These are phyloP conservation scores for Melanostigma gelatinosum DNA, from an alignment of 2,113 vertebrate species.

Conservation along the genomic window DNA sequence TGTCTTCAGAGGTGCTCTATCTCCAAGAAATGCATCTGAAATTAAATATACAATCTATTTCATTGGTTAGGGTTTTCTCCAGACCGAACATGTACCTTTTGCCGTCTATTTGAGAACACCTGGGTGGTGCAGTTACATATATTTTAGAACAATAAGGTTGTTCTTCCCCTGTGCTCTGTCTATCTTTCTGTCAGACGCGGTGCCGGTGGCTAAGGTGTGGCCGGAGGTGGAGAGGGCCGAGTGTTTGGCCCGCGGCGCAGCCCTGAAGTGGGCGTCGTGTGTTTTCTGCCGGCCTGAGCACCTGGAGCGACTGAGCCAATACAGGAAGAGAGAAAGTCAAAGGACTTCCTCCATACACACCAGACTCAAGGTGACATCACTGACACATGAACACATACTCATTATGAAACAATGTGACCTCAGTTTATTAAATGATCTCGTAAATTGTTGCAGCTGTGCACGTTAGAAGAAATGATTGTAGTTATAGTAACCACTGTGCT, in stretches of 20 bases:
- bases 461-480: neutral
- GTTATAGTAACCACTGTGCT: neutral
- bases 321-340: slow-evolving; percentile 91
- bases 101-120: neutral
- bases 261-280: slow-evolving; percentile 96
- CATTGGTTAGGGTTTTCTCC: too few relatives aligned
- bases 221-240: slow-evolving; percentile 89
- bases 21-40: too few relatives aligned
- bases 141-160: neutral
- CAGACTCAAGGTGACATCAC: slow-evolving; percentile 89
- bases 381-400: neutral
- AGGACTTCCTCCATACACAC: slow-evolving; percentile 92
- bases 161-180: neutral
- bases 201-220: slow-evolving; percentile 71
- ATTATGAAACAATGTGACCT: neutral
- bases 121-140: neutral
- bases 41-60: too few relatives aligned
- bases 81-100: too few relatives aligned
- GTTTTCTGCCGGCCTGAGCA: slow-evolving; percentile 93
- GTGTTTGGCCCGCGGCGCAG: slow-evolving; percentile 90
- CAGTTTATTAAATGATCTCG: neutral
- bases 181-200: slow-evolving; percentile 3
- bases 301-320: slow-evolving; percentile 89
- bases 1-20: too few relatives aligned
- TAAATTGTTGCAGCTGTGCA: neutral